These are phyloP conservation scores for Linnaemya tessellans DNA, from an alignment of 2,888 invertebrate species.

Conservation along the genomic window DNA sequence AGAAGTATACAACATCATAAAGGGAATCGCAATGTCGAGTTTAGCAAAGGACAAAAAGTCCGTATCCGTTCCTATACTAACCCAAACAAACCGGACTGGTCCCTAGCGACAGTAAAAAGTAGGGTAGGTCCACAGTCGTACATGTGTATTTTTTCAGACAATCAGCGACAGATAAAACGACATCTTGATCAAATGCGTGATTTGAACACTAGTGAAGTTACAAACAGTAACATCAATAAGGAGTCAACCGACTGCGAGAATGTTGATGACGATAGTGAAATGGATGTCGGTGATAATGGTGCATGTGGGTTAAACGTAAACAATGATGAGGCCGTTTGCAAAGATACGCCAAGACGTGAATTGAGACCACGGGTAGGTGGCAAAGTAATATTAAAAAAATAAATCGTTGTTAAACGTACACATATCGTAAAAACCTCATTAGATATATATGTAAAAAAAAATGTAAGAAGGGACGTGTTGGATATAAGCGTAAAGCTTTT, in stretches of 20 bases:
- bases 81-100: no score
- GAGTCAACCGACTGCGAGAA: no score
- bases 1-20: no score
- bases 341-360: no score
- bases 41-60: constrained; percentile 1
- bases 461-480: constrained; percentile 17
- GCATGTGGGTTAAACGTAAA: background rate
- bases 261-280: background rate
- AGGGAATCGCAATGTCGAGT: constrained; percentile 9
- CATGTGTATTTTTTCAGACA: no score
- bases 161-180: no score
- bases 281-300: background rate
- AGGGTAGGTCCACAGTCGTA: constrained; percentile 6
- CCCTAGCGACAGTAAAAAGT: constrained; percentile 14
- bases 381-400: background rate
- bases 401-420: background rate
- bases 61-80: constrained; percentile 36
- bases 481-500: background rate
- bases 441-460: background rate
- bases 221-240: no score
- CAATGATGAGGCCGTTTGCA: background rate
- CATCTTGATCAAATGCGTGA: background rate
- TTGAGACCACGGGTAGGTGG: background rate
- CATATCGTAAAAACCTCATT: background rate
- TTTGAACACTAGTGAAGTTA: no score